Percentiles rank a stretch among this genome's conserved stretches.
These are phyloP conservation scores for Coendou prehensilis DNA, from an alignment of 2,797 vertebrate genomes.

Conservation along the genomic window DNA sequence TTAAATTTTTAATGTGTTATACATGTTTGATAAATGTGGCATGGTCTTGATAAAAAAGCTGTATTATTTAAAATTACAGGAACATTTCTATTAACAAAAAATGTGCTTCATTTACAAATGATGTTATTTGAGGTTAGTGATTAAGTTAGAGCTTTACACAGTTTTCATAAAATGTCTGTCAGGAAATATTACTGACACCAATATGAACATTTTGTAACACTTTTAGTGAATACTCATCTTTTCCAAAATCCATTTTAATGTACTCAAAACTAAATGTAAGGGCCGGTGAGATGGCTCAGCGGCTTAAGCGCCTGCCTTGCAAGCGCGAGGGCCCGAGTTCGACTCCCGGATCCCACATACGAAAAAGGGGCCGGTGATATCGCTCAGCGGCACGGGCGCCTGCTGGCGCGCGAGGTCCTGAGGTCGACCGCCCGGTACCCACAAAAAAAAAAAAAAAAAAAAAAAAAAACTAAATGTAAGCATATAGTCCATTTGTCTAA, in stretches of 20 bases:
- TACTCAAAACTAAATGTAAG: slow-evolving; percentile 67
- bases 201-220: slow-evolving; percentile 76
- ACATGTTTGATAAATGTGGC: slow-evolving; percentile 63
- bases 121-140: slow-evolving; percentile 35
- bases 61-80: slow-evolving; percentile 73
- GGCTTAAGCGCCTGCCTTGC: too few species aligned
- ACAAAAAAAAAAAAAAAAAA: too few species aligned
- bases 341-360: too few species aligned
- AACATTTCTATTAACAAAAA: slow-evolving; percentile 71
- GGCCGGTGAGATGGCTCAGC: too few species aligned
- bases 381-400: too few species aligned
- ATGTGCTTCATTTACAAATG: slow-evolving; percentile 60
- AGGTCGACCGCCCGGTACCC: too few species aligned
- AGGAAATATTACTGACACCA: slow-evolving; percentile 59
- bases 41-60: slow-evolving; percentile 76
- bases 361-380: too few species aligned
- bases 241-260: slow-evolving; percentile 58
- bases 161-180: slow-evolving; percentile 63
- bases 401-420: too few species aligned
- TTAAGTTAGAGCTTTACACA: slow-evolving; percentile 52
- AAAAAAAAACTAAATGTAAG: slow-evolving; percentile 68
- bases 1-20: slow-evolving; percentile 69
- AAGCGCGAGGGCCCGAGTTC: too few species aligned
- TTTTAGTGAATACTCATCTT: slow-evolving; percentile 45
- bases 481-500: slow-evolving; percentile 53